Base-by-base conservation (phyloP, 1,140 invertebrate genomes). In the Camponotus floridanus region DNA sequence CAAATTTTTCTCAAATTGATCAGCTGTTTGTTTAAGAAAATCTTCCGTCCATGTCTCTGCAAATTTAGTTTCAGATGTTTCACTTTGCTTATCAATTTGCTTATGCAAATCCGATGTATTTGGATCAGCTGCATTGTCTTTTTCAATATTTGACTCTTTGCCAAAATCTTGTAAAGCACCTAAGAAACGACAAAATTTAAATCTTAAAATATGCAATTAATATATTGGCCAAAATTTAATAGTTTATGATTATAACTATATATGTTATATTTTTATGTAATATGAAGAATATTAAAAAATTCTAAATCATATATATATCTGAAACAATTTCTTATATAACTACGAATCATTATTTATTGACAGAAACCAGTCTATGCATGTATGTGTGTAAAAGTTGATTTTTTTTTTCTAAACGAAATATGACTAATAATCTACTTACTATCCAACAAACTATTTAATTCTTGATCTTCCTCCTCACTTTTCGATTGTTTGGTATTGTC, bases 121-220 rank as follows among this genome's bases (percentile, higher is more conserved):
- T 62, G 89, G 42, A 42, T 8, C 42, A 0, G 2, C 85, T 6
- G 48, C 57, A 13, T 86, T 84, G 39, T 87, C 48, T 0, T 51
- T 33, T n/a, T 90, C 76, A 11, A 51, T 9, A 87, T 39, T 91
- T 86, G 18, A 90, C 39, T 85, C 88, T 80, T 95, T 94, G 64
- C 94, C 94, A 62, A 96, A 96, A 90, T 96, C 96, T 91, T 96
- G 91, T 59, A 96, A 91, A 81, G 95, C 95, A 94, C 93, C 95
- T 96, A 68, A 45, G 2, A 48, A 61, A 89, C 13, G 83, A 42
- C 70, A 85, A 74, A 45, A 83, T 61, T 45, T n/a, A n/a, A 61
- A 21, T 3, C 48, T n/a, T 0, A 61, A 5, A 4, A 70, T 55
- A 57, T 26, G 1, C 36, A n/a, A 39, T 39, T 39, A 45, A n/a